Base-by-base conservation (phyloP, 2,888 invertebrate species). In the Drosophila kuntzei region DNA sequence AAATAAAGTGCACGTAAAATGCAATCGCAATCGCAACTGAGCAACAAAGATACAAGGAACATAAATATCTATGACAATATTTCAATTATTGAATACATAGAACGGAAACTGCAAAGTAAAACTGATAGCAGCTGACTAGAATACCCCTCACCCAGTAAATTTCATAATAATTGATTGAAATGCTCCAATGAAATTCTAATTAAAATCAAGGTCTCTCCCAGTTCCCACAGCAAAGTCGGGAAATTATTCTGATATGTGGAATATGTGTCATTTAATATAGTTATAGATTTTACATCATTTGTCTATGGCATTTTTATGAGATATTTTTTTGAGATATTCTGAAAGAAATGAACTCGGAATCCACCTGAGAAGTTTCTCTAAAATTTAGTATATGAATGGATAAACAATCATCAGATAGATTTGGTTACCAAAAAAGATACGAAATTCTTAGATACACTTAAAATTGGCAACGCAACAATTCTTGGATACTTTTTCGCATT, bases 131-230 rank as follows among this genome's bases (percentile, higher is more conserved):
- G 11, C 32, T 18, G 49, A 34, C 25, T 44, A 12, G 25, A 18
- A 43, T 36, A 27, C 22, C 25, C 41, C n/a, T 20, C n/a, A 29
- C 32, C 29, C 44, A 37, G 53, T 44, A 27, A 43, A 47, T 41
- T 74, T 44, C 39, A 44, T 32, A 25, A 22, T 7, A 43, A 62
- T 53, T 66, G 55, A 57, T 57, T 47, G 57, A 37, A 37, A 27
- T 43, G 32, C 47, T 41, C 12, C 51, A 51, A 57, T 55, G 43
- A 41, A 54, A 16, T 49, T 61, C 47, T 44, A 61, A 43, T 53
- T 53, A 4, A 43, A 39, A 8, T 37, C 43, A 68, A 62, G 62
- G 60, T 47, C 50, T 4, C 11, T 18, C 11, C 18, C 12, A 12
- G 39, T 12, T 39, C 5, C 4, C 36, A 7, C 34, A 36, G 34